phyloP scores from a whole-genome alignment of 1,140 invertebrate species.

The Leptinotarsa defecta region DNA sequence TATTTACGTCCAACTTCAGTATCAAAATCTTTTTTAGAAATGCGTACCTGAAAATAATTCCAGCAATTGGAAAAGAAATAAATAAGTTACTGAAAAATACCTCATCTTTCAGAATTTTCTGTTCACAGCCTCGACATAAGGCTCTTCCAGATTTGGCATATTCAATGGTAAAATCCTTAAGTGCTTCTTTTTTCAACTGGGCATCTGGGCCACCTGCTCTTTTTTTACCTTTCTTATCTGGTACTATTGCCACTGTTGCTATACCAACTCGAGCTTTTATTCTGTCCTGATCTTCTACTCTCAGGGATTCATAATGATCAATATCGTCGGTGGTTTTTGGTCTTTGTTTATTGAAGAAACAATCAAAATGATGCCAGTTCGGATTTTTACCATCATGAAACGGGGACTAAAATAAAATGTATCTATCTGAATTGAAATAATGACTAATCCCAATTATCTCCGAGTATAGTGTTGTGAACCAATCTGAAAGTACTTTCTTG shows the following conservation, averaged over 20 bases:
- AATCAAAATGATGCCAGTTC: slow-evolving; percentile 87
- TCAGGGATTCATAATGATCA: slow-evolving; percentile 80
- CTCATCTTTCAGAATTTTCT: slow-evolving; percentile 84
- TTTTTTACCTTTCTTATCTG: slow-evolving; percentile 56
- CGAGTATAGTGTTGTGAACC: too few species aligned
- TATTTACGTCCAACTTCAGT: slow-evolving; percentile 78
- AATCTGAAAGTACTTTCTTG: too few species aligned
- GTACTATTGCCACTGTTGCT: slow-evolving; percentile 31
- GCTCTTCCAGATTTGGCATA: slow-evolving; percentile 88
- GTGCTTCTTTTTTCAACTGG: slow-evolving; percentile 47
- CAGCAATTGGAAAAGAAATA: background rate
- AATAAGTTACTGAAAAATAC: slow-evolving; percentile 37
- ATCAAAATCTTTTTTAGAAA: slow-evolving; percentile 87
- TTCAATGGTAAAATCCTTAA: slow-evolving; percentile 79
- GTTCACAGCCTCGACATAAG: slow-evolving; percentile 82
- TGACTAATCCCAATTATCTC: background rate
- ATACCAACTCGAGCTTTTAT: slow-evolving; percentile 76
- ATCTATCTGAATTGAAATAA: slow-evolving; percentile 2
- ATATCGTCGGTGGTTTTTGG: slow-evolving; percentile 79
- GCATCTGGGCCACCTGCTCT: slow-evolving; percentile 42
- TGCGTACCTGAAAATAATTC: slow-evolving; percentile 61
- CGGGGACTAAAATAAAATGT: slow-evolving; percentile 32
- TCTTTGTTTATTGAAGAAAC: slow-evolving; percentile 86
- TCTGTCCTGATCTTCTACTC: slow-evolving; percentile 85
- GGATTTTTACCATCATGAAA: slow-evolving; percentile 84